phyloP scores from a whole-genome alignment of 1,140 invertebrate species.

The Drosophila biarmipes region DNA sequence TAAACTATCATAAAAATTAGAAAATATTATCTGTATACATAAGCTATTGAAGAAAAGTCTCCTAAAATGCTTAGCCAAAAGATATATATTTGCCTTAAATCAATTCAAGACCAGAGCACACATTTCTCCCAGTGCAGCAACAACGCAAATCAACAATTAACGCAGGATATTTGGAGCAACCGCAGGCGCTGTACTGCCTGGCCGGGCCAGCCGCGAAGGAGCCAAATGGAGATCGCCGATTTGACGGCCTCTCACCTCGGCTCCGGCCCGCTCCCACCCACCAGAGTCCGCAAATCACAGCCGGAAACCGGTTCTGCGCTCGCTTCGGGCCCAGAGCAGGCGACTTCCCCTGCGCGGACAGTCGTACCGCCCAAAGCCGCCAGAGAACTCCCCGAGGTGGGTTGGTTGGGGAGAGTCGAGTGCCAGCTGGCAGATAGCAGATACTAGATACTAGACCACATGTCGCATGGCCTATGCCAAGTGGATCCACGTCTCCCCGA shows the following conservation, averaged over 20 bases:
- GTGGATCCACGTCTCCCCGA: not conserved
- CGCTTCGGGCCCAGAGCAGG: not conserved
- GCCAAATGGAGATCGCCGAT: slow-evolving; percentile 41
- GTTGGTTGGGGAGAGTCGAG: not conserved
- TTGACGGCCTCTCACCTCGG: slow-evolving; percentile 27
- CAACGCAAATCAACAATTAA: slow-evolving; percentile 62
- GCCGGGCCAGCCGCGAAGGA: slow-evolving; percentile 23
- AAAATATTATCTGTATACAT: too few species aligned
- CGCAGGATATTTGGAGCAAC: slow-evolving; percentile 58
- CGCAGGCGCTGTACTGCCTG: slow-evolving; percentile 18
- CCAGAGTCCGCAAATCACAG: slow-evolving; percentile 13
- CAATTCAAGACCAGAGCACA: too few species aligned
- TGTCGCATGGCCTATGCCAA: not conserved
- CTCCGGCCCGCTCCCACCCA: slow-evolving; percentile 1
- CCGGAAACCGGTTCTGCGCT: slow-evolving; percentile 17
- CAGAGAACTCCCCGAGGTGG: not conserved
- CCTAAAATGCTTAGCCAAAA: too few species aligned
- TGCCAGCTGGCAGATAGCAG: not conserved
- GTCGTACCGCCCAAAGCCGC: too few species aligned
- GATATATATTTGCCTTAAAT: too few species aligned
- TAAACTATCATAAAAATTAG: too few species aligned
- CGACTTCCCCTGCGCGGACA: not conserved
- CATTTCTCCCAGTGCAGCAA: slow-evolving; percentile 20
- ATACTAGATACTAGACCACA: too few species aligned
- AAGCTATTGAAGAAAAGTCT: too few species aligned